Evolutionary conservation across 2,113 vertebrate species (phyloP).

Genomic region (Polyodon spathula): DNA sequence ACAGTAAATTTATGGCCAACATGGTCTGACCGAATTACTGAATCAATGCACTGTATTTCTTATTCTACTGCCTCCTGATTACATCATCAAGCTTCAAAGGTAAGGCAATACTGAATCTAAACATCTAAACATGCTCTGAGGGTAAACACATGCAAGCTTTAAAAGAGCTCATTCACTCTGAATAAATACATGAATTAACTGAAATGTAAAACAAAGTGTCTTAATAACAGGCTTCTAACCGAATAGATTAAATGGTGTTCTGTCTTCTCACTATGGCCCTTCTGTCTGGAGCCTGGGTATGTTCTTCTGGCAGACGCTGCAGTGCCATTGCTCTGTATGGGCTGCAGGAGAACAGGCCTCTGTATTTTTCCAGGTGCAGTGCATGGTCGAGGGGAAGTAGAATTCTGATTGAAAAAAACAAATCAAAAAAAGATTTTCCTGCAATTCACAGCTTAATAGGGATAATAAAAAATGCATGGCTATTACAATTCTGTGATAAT

Average conservation of each 20-base stretch:
- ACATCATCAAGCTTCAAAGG: not conserved
- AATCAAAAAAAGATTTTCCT: too few relatives aligned
- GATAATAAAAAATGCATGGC: too few relatives aligned
- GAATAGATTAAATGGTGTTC: constrained; percentile 36
- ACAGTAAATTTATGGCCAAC: not conserved
- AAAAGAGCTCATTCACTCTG: not conserved
- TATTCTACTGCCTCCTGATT: too few relatives aligned
- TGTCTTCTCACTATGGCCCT: constrained; percentile 30
- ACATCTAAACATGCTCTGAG: not conserved
- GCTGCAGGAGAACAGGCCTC: constrained; percentile 60
- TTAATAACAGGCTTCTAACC: constrained; percentile 43
- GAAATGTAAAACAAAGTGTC: constrained; percentile 4
- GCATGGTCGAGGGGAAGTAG: constrained; percentile 58
- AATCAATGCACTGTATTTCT: too few relatives aligned
- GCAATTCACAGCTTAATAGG: too few relatives aligned
- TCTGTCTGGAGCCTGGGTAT: constrained; percentile 36
- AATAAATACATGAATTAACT: not conserved
- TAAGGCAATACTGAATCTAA: not conserved
- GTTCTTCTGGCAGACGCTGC: constrained; percentile 39
- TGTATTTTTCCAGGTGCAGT: constrained; percentile 74
- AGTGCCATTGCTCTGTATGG: constrained; percentile 44
- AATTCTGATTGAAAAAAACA: constrained; percentile 31
- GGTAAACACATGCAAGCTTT: not conserved
- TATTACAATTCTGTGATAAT: too few relatives aligned
- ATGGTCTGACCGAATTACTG: too few relatives aligned